Evolutionary conservation across 2,113 vertebrate species (phyloP).

Genomic region (Raphicerus campestris): DNA sequence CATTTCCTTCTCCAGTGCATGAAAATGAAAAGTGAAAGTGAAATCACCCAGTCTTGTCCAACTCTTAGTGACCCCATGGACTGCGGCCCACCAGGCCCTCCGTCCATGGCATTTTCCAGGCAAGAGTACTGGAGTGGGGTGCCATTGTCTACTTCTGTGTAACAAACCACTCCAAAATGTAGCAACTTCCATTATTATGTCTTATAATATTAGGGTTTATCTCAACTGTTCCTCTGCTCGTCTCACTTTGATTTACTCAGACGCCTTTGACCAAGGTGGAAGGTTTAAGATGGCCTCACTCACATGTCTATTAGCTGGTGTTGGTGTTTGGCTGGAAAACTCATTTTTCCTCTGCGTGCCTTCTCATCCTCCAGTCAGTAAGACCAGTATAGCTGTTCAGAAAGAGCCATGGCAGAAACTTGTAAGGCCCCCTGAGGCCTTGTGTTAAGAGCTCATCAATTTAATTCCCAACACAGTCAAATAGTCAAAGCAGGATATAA

Average conservation of each 20-base stretch:
- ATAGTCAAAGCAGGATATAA: neutral
- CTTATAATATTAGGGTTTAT: neutral
- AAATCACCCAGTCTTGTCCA: accelerated
- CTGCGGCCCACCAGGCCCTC: no score
- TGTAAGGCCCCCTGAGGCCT: neutral
- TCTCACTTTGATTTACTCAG: neutral
- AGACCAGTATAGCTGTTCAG: neutral
- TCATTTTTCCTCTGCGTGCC: neutral
- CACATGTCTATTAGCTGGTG: neutral
- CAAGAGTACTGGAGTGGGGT: no score
- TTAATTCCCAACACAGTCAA: neutral
- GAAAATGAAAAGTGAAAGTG: no score
- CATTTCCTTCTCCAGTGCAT: no score
- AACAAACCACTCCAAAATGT: neutral
- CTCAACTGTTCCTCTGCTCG: neutral
- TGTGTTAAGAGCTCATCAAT: neutral
- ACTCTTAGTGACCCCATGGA: no score
- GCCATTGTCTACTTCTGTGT: neutral
- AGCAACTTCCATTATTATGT: neutral
- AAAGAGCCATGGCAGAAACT: neutral
- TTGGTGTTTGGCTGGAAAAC: neutral
- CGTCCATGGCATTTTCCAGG: no score
- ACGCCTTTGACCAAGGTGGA: neutral
- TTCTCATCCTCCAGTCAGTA: neutral
- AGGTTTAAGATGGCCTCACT: neutral